These are phyloP conservation scores for Lepus oiostolus DNA, from an alignment of 2,797 vertebrate species.

Conservation along the genomic window DNA sequence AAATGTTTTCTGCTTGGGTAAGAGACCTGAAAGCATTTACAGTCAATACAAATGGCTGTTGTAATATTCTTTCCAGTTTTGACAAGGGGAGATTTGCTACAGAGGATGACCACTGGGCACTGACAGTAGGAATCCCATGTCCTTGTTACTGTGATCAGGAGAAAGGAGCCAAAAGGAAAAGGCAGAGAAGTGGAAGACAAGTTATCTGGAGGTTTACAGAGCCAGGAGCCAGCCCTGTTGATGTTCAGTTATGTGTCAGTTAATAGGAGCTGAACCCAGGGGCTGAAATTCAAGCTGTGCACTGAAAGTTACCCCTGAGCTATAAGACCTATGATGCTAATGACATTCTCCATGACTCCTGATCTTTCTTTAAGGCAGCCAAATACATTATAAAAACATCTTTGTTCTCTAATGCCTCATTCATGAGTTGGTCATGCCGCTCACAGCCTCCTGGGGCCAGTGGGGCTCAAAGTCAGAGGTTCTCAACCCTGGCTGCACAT, in stretches of 20 bases:
- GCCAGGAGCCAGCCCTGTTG: background rate
- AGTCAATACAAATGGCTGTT: background rate
- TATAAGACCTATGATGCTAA: background rate
- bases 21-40: background rate
- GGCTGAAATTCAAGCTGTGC: background rate
- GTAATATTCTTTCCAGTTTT: background rate
- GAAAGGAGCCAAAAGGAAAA: background rate
- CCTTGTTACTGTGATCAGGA: background rate
- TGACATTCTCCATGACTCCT: conserved; percentile 59
- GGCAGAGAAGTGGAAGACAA: background rate
- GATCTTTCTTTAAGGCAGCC: conserved; percentile 31
- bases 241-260: background rate
- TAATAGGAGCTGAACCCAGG: background rate
- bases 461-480: background rate
- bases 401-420: conserved; percentile 61
- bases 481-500: background rate
- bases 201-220: background rate
- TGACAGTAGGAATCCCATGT: background rate
- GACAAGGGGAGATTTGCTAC: background rate
- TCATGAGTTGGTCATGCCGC: conserved; percentile 8
- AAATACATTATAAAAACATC: conserved; percentile 51
- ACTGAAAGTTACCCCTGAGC: conserved; percentile 49
- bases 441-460: background rate
- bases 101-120: background rate
- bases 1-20: conserved; percentile 37